Evolutionary conservation across 2,888 invertebrate species (phyloP).

Genomic region (Schizaphis graminum): DNA sequence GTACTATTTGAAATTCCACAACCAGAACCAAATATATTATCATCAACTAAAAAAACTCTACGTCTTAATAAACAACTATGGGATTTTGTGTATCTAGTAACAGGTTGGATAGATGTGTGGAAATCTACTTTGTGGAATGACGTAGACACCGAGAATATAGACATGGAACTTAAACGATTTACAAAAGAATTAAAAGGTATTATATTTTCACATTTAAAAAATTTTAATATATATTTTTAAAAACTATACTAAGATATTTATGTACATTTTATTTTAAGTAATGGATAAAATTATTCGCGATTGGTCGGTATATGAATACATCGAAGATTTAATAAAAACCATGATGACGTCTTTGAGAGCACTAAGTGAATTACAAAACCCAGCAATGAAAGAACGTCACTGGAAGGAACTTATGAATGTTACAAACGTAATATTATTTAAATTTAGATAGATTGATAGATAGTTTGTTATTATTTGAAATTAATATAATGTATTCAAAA

Average conservation of each 20-base stretch:
- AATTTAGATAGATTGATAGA: neutral
- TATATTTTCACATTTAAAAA: neutral
- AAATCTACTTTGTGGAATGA: slow-evolving; percentile 94
- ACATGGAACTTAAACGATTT: slow-evolving; percentile 93
- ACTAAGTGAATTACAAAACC: slow-evolving; percentile 93
- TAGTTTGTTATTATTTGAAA: neutral
- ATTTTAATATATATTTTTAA: neutral
- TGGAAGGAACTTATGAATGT: slow-evolving; percentile 95
- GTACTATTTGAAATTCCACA: slow-evolving; percentile 87
- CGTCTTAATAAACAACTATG: slow-evolving; percentile 85
- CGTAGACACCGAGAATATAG: slow-evolving; percentile 94
- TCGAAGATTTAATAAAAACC: slow-evolving; percentile 89
- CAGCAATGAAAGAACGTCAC: slow-evolving; percentile 92
- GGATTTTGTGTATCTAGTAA: slow-evolving; percentile 89
- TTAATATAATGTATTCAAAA: neutral
- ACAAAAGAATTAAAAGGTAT: slow-evolving; percentile 85
- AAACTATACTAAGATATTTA: neutral
- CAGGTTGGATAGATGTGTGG: slow-evolving; percentile 90
- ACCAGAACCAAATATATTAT: slow-evolving; percentile 85
- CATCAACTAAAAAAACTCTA: slow-evolving; percentile 82
- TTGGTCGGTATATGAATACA: slow-evolving; percentile 84
- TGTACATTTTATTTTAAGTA: slow-evolving; percentile 70
- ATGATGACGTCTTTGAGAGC: slow-evolving; percentile 93
- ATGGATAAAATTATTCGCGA: slow-evolving; percentile 77
- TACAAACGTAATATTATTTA: slow-evolving; percentile 78